Conservation (phyloP, 2,113 vertebrate genomes). For the Pelvicachromis taeniatus region DNA sequence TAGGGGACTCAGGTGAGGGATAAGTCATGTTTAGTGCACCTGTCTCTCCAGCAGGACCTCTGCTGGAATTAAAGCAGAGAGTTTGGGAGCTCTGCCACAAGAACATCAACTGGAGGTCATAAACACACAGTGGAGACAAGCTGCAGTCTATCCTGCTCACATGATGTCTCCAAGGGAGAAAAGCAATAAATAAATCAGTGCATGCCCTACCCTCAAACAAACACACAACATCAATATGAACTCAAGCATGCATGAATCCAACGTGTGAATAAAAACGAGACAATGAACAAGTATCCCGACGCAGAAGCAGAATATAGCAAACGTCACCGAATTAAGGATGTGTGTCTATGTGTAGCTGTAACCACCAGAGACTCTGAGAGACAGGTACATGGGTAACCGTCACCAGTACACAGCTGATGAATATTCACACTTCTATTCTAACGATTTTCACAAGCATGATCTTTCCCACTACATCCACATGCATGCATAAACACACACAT, state of each 20-base stretch:
- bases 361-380: slow-evolving; percentile 51
- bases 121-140: slow-evolving; percentile 42
- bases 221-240: slow-evolving; percentile 4
- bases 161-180: slow-evolving; percentile 22
- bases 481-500: neutral
- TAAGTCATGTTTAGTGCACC: slow-evolving; percentile 56
- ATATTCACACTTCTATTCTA: slow-evolving; percentile 60
- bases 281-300: neutral
- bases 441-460: slow-evolving; percentile 36
- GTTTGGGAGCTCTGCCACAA: slow-evolving; percentile 25
- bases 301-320: neutral
- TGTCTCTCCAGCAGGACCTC: slow-evolving; percentile 26
- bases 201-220: neutral
- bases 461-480: neutral
- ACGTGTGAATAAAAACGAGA: neutral
- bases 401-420: slow-evolving; percentile 55
- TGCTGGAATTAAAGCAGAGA: slow-evolving; percentile 39
- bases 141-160: slow-evolving; percentile 24
- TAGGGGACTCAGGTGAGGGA: slow-evolving; percentile 14
- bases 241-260: neutral
- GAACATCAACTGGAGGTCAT: slow-evolving; percentile 40
- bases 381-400: slow-evolving; percentile 60
- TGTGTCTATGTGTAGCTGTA: neutral
- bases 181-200: slow-evolving; percentile 51
- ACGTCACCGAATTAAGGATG: neutral